Conservation (phyloP, 30 jellyfish, hydroid and myxozoan species). For the Cassiopea xamachana region DNA sequence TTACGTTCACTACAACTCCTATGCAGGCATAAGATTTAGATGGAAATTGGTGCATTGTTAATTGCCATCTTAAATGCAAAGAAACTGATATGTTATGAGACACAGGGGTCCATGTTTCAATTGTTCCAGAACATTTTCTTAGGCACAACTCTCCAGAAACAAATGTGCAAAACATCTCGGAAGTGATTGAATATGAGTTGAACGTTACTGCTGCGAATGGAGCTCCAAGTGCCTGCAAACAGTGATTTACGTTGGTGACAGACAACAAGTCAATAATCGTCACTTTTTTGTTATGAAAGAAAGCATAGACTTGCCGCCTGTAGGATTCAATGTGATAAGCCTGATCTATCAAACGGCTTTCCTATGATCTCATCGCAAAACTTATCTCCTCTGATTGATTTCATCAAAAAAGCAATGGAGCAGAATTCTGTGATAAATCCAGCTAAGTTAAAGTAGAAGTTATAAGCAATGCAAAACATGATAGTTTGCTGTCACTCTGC, state of each 20-base stretch:
- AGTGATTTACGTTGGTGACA: background rate
- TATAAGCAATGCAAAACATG: conserved; percentile 39
- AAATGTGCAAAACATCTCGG: conserved; percentile 7
- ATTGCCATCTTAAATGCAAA: conserved; percentile 20
- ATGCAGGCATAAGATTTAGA: conserved; percentile 36
- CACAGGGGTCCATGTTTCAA: conserved; percentile 72
- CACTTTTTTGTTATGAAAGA: conserved; percentile 33
- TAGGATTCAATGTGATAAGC: conserved; percentile 50
- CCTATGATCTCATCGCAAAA: too few species aligned
- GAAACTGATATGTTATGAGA: conserved; percentile 39
- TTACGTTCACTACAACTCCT: too few species aligned
- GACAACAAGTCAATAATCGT: background rate
- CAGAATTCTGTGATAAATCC: too few species aligned
- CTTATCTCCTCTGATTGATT: conserved; percentile 16
- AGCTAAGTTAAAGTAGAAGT: conserved; percentile 34
- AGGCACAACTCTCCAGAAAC: conserved; percentile 33
- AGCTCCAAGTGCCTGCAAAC: conserved; percentile 24
- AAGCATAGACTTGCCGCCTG: conserved; percentile 3
- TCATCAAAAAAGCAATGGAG: too few species aligned
- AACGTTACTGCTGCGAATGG: conserved; percentile 55
- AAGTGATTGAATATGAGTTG: conserved; percentile 21
- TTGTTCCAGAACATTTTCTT: conserved; percentile 37
- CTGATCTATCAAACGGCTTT: too few species aligned
- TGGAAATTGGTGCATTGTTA: conserved; percentile 38
- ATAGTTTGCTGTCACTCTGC: conserved; percentile 24